A percentile compares a stretch with the other conserved stretches of the same genome.
phyloP scores from a whole-genome alignment of 2,797 vertebrate genomes.

The Peromyscus aztecus region DNA sequence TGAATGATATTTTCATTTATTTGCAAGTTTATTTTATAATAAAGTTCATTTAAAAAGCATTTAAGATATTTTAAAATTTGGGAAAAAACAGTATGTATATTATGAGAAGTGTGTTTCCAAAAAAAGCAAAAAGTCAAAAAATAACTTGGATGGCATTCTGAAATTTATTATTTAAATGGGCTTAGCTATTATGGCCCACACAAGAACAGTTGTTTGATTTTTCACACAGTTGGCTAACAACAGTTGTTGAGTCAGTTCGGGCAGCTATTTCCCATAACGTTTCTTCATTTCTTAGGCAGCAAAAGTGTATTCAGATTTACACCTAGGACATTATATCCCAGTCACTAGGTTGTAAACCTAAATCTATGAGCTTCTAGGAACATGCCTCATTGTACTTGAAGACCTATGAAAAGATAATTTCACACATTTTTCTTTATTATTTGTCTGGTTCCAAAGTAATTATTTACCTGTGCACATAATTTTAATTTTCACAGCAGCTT shows the following conservation, averaged over 20 bases:
- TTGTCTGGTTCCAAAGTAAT: neutral
- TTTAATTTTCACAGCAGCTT: slow-evolving; percentile 5
- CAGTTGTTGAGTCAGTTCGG: neutral
- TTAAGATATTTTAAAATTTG: neutral
- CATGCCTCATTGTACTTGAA: slow-evolving; percentile 1
- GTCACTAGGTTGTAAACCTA: neutral
- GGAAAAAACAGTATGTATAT: neutral
- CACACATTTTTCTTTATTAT: neutral
- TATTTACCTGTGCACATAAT: neutral
- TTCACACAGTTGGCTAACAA: neutral
- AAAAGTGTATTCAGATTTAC: neutral
- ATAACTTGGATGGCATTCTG: neutral
- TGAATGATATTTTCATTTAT: neutral
- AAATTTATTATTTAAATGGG: neutral
- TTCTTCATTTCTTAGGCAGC: neutral
- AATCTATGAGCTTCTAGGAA: neutral
- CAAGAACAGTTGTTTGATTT: fast-evolving
- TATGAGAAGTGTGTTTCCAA: neutral
- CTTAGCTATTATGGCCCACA: neutral
- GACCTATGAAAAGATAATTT: neutral
- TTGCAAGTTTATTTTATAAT: neutral
- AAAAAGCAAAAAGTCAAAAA: neutral
- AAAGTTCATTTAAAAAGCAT: neutral
- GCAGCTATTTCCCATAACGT: neutral
- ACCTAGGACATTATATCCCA: neutral